Evolutionary conservation across 2,113 vertebrate genomes (phyloP).

Genomic region (Atherinomorus stipes): DNA sequence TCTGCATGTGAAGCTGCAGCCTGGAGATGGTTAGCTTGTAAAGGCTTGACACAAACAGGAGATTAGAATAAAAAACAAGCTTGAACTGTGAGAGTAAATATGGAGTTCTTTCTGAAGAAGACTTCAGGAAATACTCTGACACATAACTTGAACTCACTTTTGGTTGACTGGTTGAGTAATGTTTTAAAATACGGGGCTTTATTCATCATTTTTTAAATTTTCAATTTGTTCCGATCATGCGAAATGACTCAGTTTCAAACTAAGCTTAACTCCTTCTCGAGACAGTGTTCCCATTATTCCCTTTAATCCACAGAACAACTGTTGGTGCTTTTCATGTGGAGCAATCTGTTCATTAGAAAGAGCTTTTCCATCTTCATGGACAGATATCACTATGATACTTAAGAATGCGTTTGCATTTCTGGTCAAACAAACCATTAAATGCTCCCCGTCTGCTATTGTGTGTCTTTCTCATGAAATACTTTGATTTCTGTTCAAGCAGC

Average conservation of each 20-base stretch:
- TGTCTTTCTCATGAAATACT: constrained; percentile 21
- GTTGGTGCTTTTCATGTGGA: constrained; percentile 1
- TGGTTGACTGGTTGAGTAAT: too few species aligned
- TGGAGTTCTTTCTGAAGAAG: not conserved
- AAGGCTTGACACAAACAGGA: not conserved
- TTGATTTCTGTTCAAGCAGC: constrained; percentile 41
- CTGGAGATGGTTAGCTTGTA: not conserved
- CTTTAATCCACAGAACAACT: constrained; percentile 1
- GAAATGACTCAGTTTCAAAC: not conserved
- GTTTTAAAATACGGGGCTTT: not conserved
- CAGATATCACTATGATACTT: not conserved
- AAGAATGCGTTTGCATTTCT: constrained; percentile 12
- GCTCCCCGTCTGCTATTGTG: not conserved
- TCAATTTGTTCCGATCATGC: not conserved
- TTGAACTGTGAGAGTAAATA: not conserved
- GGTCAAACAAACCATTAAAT: constrained; percentile 9
- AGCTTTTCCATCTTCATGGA: not conserved
- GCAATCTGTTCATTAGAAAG: not conserved
- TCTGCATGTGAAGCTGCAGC: not conserved
- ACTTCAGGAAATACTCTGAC: not conserved
- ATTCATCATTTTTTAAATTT: not conserved
- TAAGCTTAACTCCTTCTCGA: not conserved
- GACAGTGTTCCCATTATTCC: too few species aligned
- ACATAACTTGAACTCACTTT: not conserved
- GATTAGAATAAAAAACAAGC: not conserved